Percentiles rank a stretch among this genome's conserved stretches.
Conservation (phyloP, 1,140 invertebrate genomes). For the Sinella curviseta region DNA sequence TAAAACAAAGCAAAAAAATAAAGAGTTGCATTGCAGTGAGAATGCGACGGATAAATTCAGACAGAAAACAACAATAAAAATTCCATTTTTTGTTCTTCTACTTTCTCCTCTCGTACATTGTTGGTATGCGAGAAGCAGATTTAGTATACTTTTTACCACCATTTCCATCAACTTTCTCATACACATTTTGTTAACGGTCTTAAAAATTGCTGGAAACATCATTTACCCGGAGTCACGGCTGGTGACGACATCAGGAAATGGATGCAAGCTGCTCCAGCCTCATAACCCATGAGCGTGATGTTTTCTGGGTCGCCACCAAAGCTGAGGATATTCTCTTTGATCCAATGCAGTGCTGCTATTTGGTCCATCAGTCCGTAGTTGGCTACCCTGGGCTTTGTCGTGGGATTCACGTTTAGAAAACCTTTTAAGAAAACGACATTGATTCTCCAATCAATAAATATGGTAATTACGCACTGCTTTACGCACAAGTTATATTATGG, state of each 20-base stretch:
- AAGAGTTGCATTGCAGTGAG: too few relatives aligned
- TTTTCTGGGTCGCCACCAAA: constrained; percentile 87
- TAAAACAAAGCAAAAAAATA: too few relatives aligned
- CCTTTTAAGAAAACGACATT: constrained; percentile 24
- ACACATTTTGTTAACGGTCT: neutral
- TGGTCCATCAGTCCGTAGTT: constrained; percentile 94
- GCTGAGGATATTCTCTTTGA: constrained; percentile 85
- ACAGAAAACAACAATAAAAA: too few relatives aligned
- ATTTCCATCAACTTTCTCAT: neutral
- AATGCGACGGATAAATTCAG: too few relatives aligned
- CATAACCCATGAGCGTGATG: constrained; percentile 89
- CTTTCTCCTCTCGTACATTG: too few relatives aligned
- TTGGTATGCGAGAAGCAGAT: too few relatives aligned
- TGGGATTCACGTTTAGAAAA: constrained; percentile 45
- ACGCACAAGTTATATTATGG: neutral
- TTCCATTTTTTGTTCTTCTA: too few relatives aligned
- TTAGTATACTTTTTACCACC: neutral
- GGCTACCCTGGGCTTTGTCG: constrained; percentile 57
- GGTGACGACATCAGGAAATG: constrained; percentile 93
- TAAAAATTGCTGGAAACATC: constrained; percentile 5
- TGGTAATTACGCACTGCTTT: neutral
- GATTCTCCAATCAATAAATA: too few relatives aligned
- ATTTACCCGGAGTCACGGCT: constrained; percentile 77
- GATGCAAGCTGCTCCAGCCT: constrained; percentile 90
- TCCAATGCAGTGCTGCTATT: constrained; percentile 88